Evolutionary conservation across 2,797 vertebrate genomes (phyloP).

Genomic region (Labroides dimidiatus): DNA sequence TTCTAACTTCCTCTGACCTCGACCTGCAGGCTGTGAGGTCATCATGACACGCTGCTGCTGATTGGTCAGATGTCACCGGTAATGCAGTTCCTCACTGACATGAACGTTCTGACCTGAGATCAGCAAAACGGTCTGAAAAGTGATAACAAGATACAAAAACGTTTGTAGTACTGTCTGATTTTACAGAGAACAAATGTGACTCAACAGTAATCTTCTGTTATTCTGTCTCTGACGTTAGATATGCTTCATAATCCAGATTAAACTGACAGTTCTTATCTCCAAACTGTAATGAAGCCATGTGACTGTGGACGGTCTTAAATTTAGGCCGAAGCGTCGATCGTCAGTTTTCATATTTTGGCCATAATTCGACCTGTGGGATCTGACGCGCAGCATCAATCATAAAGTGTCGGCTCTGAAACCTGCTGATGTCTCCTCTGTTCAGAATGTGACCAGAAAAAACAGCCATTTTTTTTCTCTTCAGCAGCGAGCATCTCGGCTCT

Average conservation of each 20-base stretch:
- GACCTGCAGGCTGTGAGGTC: conserved; percentile 17
- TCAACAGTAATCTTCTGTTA: too few species aligned
- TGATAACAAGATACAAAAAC: neutral
- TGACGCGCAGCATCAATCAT: too few species aligned
- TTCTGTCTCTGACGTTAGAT: too few species aligned
- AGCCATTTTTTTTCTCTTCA: neutral
- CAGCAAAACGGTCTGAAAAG: neutral
- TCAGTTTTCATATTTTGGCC: too few species aligned
- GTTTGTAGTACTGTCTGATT: neutral
- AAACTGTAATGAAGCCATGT: too few species aligned
- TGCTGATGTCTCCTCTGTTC: neutral
- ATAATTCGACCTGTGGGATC: too few species aligned
- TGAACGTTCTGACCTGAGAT: neutral
- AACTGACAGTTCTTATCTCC: too few species aligned
- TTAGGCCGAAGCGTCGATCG: too few species aligned
- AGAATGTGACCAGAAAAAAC: neutral
- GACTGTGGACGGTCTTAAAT: too few species aligned
- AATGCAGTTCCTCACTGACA: conserved; percentile 20
- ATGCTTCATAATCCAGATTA: too few species aligned
- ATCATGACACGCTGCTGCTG: conserved; percentile 28
- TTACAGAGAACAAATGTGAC: too few species aligned
- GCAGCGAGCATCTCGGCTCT: neutral
- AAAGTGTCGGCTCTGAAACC: neutral
- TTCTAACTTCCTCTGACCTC: conserved; percentile 20
- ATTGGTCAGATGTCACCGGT: conserved; percentile 5